Percentiles rank a stretch among this genome's conserved stretches.
Conservation (phyloP, 2,113 vertebrate genomes). For the Hyla sarda region DNA sequence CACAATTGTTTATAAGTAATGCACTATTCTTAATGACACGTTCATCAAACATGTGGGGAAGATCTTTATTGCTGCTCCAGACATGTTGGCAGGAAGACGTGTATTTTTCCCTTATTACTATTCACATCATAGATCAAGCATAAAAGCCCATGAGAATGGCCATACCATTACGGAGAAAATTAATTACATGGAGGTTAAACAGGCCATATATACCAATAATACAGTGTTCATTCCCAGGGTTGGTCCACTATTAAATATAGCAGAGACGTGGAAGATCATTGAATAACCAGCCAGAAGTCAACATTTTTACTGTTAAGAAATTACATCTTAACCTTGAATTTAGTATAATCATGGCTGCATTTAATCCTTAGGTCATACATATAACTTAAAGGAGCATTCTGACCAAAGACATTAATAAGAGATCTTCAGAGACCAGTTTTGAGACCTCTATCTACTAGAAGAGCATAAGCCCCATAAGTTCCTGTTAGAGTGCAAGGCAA, state of each 20-base stretch:
- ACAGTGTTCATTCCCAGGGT: slow-evolving; percentile 3
- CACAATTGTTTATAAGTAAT: background rate
- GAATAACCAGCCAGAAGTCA: background rate
- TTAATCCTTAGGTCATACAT: background rate
- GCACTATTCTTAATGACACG: background rate
- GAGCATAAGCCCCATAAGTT: no score
- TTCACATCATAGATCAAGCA: slow-evolving; percentile 12
- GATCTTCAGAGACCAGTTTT: no score
- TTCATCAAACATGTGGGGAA: background rate
- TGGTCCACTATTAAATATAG: slow-evolving; percentile 25
- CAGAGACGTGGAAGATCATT: slow-evolving; percentile 9
- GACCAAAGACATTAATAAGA: no score
- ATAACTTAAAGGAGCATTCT: background rate
- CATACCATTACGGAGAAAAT: slow-evolving; percentile 27
- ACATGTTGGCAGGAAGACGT: slow-evolving; percentile 6
- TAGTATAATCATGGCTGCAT: background rate
- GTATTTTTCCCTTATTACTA: background rate
- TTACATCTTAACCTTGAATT: slow-evolving; percentile 27
- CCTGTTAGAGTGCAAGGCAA: no score
- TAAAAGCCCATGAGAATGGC: slow-evolving; percentile 27
- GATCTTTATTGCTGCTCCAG: background rate
- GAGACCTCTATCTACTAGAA: no score
- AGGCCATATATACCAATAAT: slow-evolving; percentile 40
- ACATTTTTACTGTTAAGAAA: slow-evolving; percentile 17
- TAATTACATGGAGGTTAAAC: slow-evolving; percentile 48